Conservation (phyloP, 2,113 vertebrate genomes). For the Myodes glareolus region DNA sequence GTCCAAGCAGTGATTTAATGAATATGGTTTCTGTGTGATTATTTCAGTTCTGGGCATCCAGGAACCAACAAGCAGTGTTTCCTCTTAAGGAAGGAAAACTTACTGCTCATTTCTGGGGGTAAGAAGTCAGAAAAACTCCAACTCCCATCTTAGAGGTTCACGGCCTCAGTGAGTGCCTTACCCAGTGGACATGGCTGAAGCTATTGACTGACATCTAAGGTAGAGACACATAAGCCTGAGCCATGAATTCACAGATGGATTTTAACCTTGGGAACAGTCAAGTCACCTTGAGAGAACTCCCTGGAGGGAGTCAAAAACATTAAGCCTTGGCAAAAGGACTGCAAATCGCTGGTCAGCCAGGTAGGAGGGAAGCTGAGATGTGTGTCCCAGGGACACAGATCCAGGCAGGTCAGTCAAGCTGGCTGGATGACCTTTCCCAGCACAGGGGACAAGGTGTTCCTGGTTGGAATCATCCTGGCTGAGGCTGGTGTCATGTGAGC, state of each 20-base stretch:
- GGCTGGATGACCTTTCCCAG: not conserved
- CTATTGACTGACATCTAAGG: not conserved
- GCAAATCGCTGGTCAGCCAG: not conserved
- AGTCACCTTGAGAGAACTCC: not conserved
- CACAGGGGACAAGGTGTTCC: not conserved
- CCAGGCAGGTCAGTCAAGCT: not conserved
- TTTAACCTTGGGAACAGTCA: not conserved
- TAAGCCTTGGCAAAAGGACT: not conserved
- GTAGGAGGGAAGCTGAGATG: not conserved
- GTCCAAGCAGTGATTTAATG: too few species aligned
- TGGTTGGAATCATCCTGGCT: not conserved
- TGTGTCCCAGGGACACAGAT: not conserved
- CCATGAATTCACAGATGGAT: not conserved
- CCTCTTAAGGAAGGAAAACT: not conserved
- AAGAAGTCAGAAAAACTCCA: not conserved
- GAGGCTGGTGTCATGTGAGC: not conserved
- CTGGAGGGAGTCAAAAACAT: not conserved
- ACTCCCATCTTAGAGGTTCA: not conserved
- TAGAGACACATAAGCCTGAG: not conserved
- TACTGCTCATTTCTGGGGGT: not conserved
- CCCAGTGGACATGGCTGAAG: not conserved
- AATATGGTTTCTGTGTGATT: too few species aligned
- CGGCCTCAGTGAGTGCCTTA: not conserved
- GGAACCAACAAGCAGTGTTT: too few species aligned
- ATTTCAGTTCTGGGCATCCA: too few species aligned